Base-by-base conservation (phyloP, 2,888 invertebrate genomes). In the Sminthurinus aureus region DNA sequence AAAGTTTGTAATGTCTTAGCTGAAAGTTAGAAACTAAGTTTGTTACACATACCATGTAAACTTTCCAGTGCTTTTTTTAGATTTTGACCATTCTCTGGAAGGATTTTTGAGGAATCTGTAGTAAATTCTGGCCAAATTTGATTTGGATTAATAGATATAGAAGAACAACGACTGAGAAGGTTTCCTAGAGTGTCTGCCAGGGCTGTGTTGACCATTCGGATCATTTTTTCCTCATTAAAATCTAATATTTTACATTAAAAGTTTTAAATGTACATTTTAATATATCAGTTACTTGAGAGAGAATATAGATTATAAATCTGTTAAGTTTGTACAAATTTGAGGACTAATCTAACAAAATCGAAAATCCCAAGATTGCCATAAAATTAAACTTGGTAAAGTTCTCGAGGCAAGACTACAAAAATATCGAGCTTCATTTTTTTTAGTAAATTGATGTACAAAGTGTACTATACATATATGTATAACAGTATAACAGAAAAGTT, bases 181-280 rank as follows among this genome's bases (percentile, higher is more conserved):
- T 99, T 99, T 38, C 98, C 98, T 22, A 98, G 91, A 0, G 96
- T 96, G 90, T 98, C 96, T 2, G 97, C 98, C 83, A 99, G 91
- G 90, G 98, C 98, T 0, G 95, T 92, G 91, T 99, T 98, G 24
- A 96, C 91, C 82, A 94, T 93, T 88, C 95, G 93, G 66, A 94
- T 90, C 79, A 96, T 92, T 90, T 96, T 95, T 8, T 91, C 92
- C 87, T 94, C 94, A 90, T 94, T 96, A 91, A 95, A 98, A 92
- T 98, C 98, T 98, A 71, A 69, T 20, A 8, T 71, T n/a, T 98
- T 58, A 69, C 8, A 8, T 26, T 58, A 58, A 58, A 58, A 58
- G 52, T 8, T 8, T 11, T 52, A 52, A 11, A 52, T 8, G 9
- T 52, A 52, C 52, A 52, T 13, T 11, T 52, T 52, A 8, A 52